phyloP scores from a whole-genome alignment of 2,113 vertebrate genomes.

The Erpornis zantholeuca region DNA sequence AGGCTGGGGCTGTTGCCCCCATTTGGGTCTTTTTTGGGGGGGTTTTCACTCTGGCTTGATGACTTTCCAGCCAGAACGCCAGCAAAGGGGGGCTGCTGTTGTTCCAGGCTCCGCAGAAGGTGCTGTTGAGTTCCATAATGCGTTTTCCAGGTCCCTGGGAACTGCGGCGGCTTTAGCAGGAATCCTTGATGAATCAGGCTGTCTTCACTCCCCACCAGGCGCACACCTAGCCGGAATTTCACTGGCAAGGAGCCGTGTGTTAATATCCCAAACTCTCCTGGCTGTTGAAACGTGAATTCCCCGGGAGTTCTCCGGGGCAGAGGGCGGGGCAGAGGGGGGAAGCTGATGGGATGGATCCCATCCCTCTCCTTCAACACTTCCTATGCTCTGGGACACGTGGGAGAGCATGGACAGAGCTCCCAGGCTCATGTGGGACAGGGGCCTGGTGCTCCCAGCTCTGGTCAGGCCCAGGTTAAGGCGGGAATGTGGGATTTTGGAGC shows the following conservation, averaged over 20 bases:
- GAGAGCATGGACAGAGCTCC: not conserved
- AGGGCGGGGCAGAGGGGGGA: not conserved
- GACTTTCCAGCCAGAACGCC: not conserved
- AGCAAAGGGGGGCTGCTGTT: not conserved
- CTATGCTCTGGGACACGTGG: not conserved
- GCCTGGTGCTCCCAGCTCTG: fast-evolving
- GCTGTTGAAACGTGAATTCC: not conserved
- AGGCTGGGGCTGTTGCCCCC: fast-evolving
- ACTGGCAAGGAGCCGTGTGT: not conserved
- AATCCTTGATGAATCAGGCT: not conserved
- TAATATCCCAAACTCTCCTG: not conserved
- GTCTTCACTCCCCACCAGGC: not conserved
- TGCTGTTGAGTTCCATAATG: not conserved
- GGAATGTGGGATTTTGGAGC: not conserved
- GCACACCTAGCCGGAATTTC: not conserved
- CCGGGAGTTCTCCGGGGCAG: not conserved
- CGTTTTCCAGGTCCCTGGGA: not conserved
- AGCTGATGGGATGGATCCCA: not conserved
- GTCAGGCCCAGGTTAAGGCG: fast-evolving
- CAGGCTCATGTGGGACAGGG: fast-evolving
- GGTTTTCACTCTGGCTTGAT: not conserved
- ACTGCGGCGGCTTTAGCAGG: not conserved
- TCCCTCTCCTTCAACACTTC: not conserved
- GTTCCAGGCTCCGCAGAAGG: not conserved
- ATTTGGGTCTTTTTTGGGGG: not conserved